Evolutionary conservation across 2,888 invertebrate genomes (phyloP), one percentile per base, ranked within the genome.

Genomic region (Phorcus lineatus): DNA sequence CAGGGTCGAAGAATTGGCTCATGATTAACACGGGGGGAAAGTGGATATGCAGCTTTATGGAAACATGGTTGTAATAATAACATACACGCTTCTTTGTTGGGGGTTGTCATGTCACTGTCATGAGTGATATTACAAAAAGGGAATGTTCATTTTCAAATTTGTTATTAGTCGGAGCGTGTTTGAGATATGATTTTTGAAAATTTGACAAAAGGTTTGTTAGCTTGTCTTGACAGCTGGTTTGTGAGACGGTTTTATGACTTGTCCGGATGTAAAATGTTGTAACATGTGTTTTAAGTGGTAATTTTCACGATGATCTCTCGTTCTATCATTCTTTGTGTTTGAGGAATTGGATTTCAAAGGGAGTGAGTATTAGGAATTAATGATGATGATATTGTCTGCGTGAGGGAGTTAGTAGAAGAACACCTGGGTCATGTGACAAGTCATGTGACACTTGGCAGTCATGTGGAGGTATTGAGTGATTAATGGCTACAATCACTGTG

Each of bases 401-500:
- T 16, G 28, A 62, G 13, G 70, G 19, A 36, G 36, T 28, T 31
- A 70, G n/a, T n/a, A 36, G 28, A 17, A 36, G 31, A 31, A 19
- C 70, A 70, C 70, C 70, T 40, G 70, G 19, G 57, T 57, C n/a
- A 55, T 55, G 19, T 55, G 55, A 55, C 55, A 55, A 2, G 55
- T 36, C 47, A 13, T 47, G 57, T 11, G 57, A 22, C 57, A 57
- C 57, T 19, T 19, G 13, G 57, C 24, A 19, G 57, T n/a, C 22
- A 11, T 22, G 57, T 57, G 17, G 28, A 40, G 40, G 31, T 36
- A 36, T 31, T 19, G 17, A 19, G 28, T 70, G 70, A 70, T 70
- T 70, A 70, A 70, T 70, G 70, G 36, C 70, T 70, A 36, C 28
- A 70, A 70, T 24, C 70, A 70, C 70, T 36, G 70, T 36, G 70